Evolutionary conservation across 2,797 vertebrate genomes (phyloP).

Genomic region (Tympanoctomys barrerae): DNA sequence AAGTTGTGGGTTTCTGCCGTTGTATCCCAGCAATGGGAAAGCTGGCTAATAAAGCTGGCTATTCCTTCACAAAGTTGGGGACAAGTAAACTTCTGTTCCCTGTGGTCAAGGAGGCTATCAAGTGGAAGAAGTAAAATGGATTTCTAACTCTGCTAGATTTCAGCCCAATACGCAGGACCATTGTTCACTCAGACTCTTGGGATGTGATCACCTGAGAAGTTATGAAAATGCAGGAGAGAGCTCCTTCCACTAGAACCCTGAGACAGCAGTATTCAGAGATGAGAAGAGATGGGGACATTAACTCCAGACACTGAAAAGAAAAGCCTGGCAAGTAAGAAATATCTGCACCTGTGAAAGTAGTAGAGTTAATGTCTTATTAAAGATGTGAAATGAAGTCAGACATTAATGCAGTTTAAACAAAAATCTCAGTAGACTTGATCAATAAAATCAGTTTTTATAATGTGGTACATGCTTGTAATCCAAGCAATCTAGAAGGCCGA

Average conservation of each 20-base stretch:
- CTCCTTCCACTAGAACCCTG: neutral
- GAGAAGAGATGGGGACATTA: neutral
- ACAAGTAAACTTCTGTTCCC: neutral
- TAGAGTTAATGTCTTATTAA: neutral
- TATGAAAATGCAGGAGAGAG: neutral
- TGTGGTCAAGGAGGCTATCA: neutral
- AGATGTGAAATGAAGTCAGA: neutral
- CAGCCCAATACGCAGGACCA: neutral
- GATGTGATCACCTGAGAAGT: neutral
- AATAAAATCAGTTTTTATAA: neutral
- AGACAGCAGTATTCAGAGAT: no score
- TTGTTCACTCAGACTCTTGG: no score
- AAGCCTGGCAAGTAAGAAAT: neutral
- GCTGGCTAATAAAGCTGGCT: neutral
- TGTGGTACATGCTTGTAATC: neutral
- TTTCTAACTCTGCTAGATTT: neutral
- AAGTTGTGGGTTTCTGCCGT: neutral
- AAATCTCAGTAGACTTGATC: neutral
- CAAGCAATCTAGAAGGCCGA: neutral
- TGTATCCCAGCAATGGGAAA: neutral
- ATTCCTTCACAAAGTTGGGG: neutral
- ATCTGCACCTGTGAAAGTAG: neutral
- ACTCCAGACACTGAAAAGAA: no score
- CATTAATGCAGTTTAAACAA: neutral
- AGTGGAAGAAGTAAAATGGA: neutral